phyloP scores from a whole-genome alignment of 2,113 vertebrate genomes.

The Labeo catla region DNA sequence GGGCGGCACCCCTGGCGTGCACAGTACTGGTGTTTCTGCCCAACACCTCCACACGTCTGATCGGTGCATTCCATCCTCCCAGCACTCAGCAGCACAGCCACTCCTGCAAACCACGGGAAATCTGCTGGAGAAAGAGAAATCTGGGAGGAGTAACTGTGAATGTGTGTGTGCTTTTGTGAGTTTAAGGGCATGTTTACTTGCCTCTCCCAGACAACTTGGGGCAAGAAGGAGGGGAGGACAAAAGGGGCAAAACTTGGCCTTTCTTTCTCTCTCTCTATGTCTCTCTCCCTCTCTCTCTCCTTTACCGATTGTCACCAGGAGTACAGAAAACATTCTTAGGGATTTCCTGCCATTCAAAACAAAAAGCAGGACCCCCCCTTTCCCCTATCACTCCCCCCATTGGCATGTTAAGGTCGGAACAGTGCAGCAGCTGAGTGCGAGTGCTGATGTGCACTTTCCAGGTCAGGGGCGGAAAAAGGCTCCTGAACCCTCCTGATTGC shows the following conservation, averaged over 20 bases:
- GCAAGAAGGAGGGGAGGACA: constrained; percentile 56
- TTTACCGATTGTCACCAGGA: constrained; percentile 55
- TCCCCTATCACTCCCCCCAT: constrained; percentile 26
- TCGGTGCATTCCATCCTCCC: constrained; percentile 42
- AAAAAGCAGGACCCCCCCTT: constrained; percentile 58
- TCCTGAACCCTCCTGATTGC: constrained; percentile 54
- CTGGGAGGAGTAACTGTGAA: constrained; percentile 56
- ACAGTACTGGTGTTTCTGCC: constrained; percentile 32
- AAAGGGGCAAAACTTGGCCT: constrained; percentile 24
- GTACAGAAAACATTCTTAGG: constrained; percentile 75
- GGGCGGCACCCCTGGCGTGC: constrained; percentile 29
- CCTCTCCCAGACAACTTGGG: constrained; percentile 72
- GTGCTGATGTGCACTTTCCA: constrained; percentile 43
- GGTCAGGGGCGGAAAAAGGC: constrained; percentile 42
- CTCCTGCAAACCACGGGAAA: constrained; percentile 8
- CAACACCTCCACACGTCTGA: constrained; percentile 37
- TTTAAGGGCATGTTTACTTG: constrained; percentile 65
- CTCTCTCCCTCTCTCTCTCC: background rate
- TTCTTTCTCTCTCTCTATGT: constrained; percentile 13
- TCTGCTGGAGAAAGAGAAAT: constrained; percentile 31
- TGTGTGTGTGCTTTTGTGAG: constrained; percentile 61
- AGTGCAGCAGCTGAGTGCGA: constrained; percentile 3
- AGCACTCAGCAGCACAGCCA: constrained; percentile 23
- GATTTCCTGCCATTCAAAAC: constrained; percentile 80
- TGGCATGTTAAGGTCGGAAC: constrained; percentile 33